Evolutionary conservation across 2,888 invertebrate genomes (phyloP), one percentile per base, ranked within the genome.

Genomic region (Drosophila nr. perissopoda): DNA sequence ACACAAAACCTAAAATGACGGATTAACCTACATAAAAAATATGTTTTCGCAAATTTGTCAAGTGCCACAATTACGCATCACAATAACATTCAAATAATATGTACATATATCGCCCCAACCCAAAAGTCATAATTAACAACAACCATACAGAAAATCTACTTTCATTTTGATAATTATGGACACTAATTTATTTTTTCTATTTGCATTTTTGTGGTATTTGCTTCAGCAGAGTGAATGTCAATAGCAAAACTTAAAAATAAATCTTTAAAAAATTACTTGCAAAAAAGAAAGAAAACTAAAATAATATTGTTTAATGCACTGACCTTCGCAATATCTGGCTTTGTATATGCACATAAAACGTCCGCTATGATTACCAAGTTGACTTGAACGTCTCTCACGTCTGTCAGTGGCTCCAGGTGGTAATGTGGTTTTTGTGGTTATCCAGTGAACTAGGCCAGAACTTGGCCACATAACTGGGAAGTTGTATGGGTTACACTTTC

Each of bases 21-120:
- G 89, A 84, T 89, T 85, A 85, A 89, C 89, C 84, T 84, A 87
- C 58, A 85, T 85, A 71, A 29, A 60, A 65, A 56, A 60, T 58
- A 53, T 36, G 42, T 61, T 38, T 33, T 46, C 18, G 16, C 51
- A 52, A 58, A 40, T 42, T 75, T 68, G 29, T 73, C 70, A 70
- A 70, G 60, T 73, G 64, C 51, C 40, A 58, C 70, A 74, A 69
- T 81, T 86, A 77, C 84, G 66, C 74, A 81, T 74, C 76, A 40
- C 54, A 60, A 79, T 62, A 70, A 67, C 62, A 83, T 81, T 71
- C 70, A 63, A 73, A 71, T 16, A 34, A 42, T 36, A 40, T 56
- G 38, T n/a, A 64, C 10, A 34, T 18, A 25, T 48, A 29, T 11
- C 29, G 16, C 29, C 21, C 13, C 36, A 64, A 7, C 11, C 46